Evolutionary conservation across 2,888 invertebrate species (phyloP).

Genomic region (Chaitophorus viminalis): DNA sequence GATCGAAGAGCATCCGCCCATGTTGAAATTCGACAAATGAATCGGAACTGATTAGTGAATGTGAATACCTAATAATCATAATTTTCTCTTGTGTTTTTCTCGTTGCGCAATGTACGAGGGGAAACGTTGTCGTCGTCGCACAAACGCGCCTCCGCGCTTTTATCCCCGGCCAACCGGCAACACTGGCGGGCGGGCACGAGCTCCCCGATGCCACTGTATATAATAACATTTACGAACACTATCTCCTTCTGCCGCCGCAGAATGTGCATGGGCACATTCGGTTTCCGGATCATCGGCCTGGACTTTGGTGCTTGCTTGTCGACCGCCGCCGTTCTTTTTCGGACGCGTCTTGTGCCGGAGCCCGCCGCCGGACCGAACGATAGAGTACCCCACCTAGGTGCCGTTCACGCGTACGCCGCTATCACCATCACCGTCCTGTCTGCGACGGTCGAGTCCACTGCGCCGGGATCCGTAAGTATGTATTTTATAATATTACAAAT

Average conservation of each 20-base stretch:
- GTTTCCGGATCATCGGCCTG: neutral
- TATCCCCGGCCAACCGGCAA: constrained; percentile 43
- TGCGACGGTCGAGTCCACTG: neutral
- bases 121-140: too few relatives aligned
- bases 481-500: neutral
- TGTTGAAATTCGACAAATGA: too few relatives aligned
- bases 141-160: neutral
- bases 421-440: neutral
- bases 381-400: too few relatives aligned
- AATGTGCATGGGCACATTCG: constrained; percentile 49
- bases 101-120: too few relatives aligned
- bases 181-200: constrained; percentile 28
- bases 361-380: neutral
- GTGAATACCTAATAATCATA: too few relatives aligned
- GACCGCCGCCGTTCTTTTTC: too few relatives aligned
- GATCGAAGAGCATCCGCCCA: too few relatives aligned
- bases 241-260: neutral
- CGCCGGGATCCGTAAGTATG: neutral
- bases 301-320: neutral
- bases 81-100: too few relatives aligned
- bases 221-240: neutral
- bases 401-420: too few relatives aligned
- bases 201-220: neutral
- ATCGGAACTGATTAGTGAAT: too few relatives aligned
- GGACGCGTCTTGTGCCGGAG: neutral